Evolutionary conservation across 1,140 invertebrate genomes (phyloP), one percentile per base, ranked within the genome.

Genomic region (Drosophila fuyamai): DNA sequence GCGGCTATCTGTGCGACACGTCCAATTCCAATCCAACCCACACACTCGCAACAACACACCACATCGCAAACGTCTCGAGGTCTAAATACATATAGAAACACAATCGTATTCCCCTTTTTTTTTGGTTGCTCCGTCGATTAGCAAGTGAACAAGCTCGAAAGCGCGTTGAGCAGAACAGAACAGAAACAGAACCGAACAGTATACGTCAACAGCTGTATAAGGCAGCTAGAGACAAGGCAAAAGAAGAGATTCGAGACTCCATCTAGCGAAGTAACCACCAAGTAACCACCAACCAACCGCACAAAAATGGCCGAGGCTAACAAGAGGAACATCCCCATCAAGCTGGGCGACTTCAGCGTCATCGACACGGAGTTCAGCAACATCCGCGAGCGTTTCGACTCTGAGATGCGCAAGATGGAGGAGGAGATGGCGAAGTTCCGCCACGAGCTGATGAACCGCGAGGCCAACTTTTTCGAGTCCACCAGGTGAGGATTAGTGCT

Each of bases 371-470:
- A 99, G 94, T 99, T 99, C 94, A 97, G 97, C 86, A 98, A 96
- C 93, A 99, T 99, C 92, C 95, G 98, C 72, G 98, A 98, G 92
- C 95, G 97, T 70, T 99, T 99, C 93, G 98, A 99, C 92, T 95
- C 88, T 32, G 98, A 99, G 94, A 99, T 99, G 98, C 95, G 96
- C 81, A 97, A 97, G 94, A 99, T 99, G 97, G 98, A 99, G 94
- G 98, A 99, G 79, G 98, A 99, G 94, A 99, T 99, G 98, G 96
- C 96, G 92, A 96, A 97, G 93, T 98, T 99, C 94, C 94, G 98
- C 74, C 96, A 96, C 65, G 97, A 98, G 93, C 94, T 99, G 55
- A 96, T 98, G 95, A 97, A 98, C 92, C 94, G 97, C 80, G 97
- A 98, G 93, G 96, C 96, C 83, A 97, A 97, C 93, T 98, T 97